phyloP scores from a whole-genome alignment of 2,888 invertebrate species.

The Polydrusus pterygomalis region DNA sequence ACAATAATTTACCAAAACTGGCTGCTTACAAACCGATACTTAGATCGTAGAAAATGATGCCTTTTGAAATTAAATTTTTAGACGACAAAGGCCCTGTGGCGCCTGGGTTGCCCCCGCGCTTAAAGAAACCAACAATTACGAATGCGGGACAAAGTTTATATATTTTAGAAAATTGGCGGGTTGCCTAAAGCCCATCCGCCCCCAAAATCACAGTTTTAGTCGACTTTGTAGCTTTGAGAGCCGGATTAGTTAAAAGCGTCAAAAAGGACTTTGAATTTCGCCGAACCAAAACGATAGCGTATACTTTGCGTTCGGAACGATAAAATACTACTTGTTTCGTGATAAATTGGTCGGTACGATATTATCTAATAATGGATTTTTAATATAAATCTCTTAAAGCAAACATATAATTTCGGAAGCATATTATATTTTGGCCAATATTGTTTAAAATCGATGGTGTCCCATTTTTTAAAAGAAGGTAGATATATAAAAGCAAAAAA shows the following conservation, averaged over 20 bases:
- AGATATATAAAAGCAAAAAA: too few relatives aligned
- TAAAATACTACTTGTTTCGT: too few relatives aligned
- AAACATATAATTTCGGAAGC: too few relatives aligned
- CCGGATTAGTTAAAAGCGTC: conserved; percentile 12
- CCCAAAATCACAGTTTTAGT: conserved; percentile 52
- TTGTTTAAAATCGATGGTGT: too few relatives aligned
- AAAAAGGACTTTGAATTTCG: conserved; percentile 13
- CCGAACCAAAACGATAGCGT: not conserved
- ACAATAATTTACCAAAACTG: conserved; percentile 36
- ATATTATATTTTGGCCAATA: too few relatives aligned
- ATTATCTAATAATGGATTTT: too few relatives aligned
- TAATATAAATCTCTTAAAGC: too few relatives aligned
- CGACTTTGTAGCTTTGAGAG: conserved; percentile 24
- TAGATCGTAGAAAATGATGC: conserved; percentile 49
- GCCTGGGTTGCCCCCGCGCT: conserved; percentile 65
- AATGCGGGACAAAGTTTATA: conserved; percentile 64
- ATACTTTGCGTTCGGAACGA: too few relatives aligned
- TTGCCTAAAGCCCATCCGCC: conserved; percentile 63
- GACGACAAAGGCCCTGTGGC: conserved; percentile 60
- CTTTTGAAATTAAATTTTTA: conserved; percentile 51
- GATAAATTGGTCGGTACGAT: too few relatives aligned
- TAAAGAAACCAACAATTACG: conserved; percentile 64
- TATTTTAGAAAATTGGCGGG: conserved; percentile 67
- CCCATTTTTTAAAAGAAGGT: too few relatives aligned
- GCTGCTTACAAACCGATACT: conserved; percentile 38